Evolutionary conservation across 2,113 vertebrate species (phyloP).

Genomic region (Epinephelus moara): DNA sequence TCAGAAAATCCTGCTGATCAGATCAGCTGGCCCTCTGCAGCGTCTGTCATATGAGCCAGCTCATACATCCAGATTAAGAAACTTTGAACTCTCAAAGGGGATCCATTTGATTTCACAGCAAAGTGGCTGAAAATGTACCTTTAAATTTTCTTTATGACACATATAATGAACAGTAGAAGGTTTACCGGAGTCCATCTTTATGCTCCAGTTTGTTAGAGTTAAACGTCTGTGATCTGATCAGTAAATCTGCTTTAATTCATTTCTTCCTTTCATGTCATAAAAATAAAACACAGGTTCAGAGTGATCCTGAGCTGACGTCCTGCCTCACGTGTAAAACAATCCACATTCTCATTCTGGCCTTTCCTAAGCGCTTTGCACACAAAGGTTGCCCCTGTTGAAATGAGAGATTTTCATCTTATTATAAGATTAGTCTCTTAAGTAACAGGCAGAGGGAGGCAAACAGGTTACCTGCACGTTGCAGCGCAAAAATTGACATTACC

Average conservation of each 20-base stretch:
- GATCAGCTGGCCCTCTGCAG: conserved; percentile 13
- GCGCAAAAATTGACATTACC: conserved; percentile 15
- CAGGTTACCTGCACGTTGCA: conserved; percentile 34
- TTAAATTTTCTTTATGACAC: conserved; percentile 1
- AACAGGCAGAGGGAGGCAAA: conserved; percentile 58
- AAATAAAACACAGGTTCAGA: not conserved
- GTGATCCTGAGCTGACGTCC: not conserved
- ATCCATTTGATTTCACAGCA: conserved; percentile 4
- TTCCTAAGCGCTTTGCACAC: conserved; percentile 57
- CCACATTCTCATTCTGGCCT: conserved; percentile 45
- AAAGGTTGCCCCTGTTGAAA: conserved; percentile 68
- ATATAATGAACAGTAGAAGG: not conserved
- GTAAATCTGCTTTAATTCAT: not conserved
- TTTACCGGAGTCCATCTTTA: not conserved
- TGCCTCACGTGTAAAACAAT: conserved; percentile 49
- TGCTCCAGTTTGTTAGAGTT: not conserved
- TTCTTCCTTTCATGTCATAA: not conserved
- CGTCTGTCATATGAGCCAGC: conserved; percentile 46
- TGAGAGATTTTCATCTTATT: conserved; percentile 66
- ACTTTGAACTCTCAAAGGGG: conserved; percentile 14
- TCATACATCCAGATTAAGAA: conserved; percentile 42
- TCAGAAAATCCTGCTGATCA: conserved; percentile 43
- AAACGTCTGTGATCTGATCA: not conserved
- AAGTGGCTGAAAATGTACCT: not conserved
- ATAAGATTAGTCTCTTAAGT: conserved; percentile 72